These are phyloP conservation scores for Cosmorhoe ocellata DNA, from an alignment of 2,888 invertebrate species.

Conservation along the genomic window DNA sequence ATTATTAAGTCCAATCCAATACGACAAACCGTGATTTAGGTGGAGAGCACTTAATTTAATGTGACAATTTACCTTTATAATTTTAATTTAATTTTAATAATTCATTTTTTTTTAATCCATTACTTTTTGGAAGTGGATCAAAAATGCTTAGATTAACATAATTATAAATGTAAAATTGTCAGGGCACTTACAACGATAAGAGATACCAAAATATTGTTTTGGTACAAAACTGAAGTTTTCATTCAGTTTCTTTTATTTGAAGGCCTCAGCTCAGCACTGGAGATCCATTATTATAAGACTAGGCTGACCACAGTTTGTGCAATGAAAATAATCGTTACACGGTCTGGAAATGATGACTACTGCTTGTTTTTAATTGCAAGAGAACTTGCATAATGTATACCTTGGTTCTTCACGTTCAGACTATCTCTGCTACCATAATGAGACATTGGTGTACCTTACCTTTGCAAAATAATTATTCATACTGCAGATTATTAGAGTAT, in stretches of 20 bases:
- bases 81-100: not conserved
- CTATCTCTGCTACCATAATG: slow-evolving; percentile 29
- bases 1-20: slow-evolving; percentile 7
- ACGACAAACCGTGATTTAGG: slow-evolving; percentile 16
- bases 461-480: slow-evolving; percentile 32
- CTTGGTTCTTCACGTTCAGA: slow-evolving; percentile 26
- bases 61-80: slow-evolving; percentile 20
- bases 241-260: slow-evolving; percentile 15
- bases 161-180: slow-evolving; percentile 43
- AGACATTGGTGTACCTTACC: slow-evolving; percentile 52
- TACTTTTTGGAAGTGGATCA: too few species aligned
- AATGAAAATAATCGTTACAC: slow-evolving; percentile 11
- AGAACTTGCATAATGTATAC: slow-evolving; percentile 14
- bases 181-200: slow-evolving; percentile 51
- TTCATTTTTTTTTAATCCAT: too few species aligned
- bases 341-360: not conserved
- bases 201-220: slow-evolving; percentile 20
- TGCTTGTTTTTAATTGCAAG: not conserved
- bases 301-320: slow-evolving; percentile 17
- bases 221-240: slow-evolving; percentile 29
- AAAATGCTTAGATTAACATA: too few species aligned
- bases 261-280: slow-evolving; percentile 22
- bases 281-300: slow-evolving; percentile 18
- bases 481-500: slow-evolving; percentile 24
- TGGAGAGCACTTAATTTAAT: slow-evolving; percentile 16